Percentiles rank a stretch among this genome's conserved stretches.
These are phyloP conservation scores for Neocrepidodera transversa DNA, from an alignment of 2,888 invertebrate species.

Conservation along the genomic window DNA sequence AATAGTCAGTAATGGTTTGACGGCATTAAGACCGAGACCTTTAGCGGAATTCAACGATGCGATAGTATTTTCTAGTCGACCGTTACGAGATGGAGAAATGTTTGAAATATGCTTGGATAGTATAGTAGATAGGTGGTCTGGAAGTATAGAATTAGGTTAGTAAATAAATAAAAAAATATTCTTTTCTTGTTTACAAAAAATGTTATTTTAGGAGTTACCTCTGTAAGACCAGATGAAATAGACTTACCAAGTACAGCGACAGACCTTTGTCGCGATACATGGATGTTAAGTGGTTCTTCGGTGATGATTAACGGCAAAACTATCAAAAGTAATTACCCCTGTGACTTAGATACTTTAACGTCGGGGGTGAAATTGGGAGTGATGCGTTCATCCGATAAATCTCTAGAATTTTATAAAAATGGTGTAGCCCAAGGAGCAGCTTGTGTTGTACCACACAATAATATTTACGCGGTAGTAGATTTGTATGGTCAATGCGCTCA, in stretches of 20 bases:
- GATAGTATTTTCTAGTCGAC: conserved; percentile 88
- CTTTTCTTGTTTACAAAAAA: neutral
- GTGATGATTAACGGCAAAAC: conserved; percentile 91
- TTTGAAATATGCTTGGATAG: conserved; percentile 91
- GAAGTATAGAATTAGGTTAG: conserved; percentile 85
- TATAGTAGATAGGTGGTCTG: conserved; percentile 93
- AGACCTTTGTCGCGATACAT: conserved; percentile 89
- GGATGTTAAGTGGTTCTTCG: conserved; percentile 90
- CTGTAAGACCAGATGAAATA: conserved; percentile 88
- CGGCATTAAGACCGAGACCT: conserved; percentile 85
- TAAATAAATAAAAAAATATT: neutral
- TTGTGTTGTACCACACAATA: conserved; percentile 77
- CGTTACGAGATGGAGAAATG: conserved; percentile 87
- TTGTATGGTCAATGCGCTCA: conserved; percentile 94
- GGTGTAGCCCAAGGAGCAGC: conserved; percentile 88
- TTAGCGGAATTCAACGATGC: conserved; percentile 94
- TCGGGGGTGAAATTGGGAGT: conserved; percentile 76
- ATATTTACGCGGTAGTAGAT: conserved; percentile 93
- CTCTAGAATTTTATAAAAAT: conserved; percentile 85
- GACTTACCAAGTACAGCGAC: conserved; percentile 90
- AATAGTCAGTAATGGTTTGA: conserved; percentile 82
- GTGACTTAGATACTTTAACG: conserved; percentile 83
- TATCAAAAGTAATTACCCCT: conserved; percentile 81
- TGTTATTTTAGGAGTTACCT: conserved; percentile 73
- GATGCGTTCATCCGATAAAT: conserved; percentile 85